A percentile compares a stretch with the other conserved stretches of the same genome.
Conservation (phyloP, 2,113 vertebrate species). For the Hoplias malabaricus region DNA sequence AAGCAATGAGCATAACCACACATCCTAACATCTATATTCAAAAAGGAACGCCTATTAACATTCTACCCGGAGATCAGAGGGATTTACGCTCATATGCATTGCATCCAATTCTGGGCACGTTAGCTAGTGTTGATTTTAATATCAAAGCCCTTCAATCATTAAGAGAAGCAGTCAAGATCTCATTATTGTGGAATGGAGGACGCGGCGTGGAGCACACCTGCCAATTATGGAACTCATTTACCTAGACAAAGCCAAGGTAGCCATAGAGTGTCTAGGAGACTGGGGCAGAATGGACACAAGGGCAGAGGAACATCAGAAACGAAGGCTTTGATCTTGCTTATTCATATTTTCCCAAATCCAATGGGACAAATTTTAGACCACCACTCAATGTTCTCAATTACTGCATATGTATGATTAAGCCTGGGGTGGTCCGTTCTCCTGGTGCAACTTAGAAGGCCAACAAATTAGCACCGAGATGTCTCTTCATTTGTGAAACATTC, state of each 20-base stretch:
- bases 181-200: slow-evolving; percentile 33
- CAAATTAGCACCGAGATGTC: neutral
- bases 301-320: neutral
- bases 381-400: neutral
- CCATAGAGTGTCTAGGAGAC: neutral
- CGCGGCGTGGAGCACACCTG: slow-evolving; percentile 36
- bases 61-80: slow-evolving; percentile 32
- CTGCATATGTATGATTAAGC: neutral
- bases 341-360: neutral
- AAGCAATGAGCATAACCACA: slow-evolving; percentile 20
- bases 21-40: slow-evolving; percentile 32
- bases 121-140: slow-evolving; percentile 48
- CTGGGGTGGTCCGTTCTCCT: neutral
- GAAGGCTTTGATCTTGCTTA: slow-evolving; percentile 9
- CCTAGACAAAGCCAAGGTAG: slow-evolving; percentile 6
- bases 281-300: slow-evolving; percentile 3
- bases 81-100: slow-evolving; percentile 22
- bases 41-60: slow-evolving; percentile 11
- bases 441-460: neutral
- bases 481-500: neutral
- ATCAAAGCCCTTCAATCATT: slow-evolving; percentile 44
- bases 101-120: slow-evolving; percentile 39
- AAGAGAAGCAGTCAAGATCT: slow-evolving; percentile 43
- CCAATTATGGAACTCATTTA: slow-evolving; percentile 22
- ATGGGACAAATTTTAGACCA: neutral